Evolutionary conservation across 2,113 vertebrate species (phyloP), one percentile per base, ranked within the genome.

Genomic region (Turnix velox): DNA sequence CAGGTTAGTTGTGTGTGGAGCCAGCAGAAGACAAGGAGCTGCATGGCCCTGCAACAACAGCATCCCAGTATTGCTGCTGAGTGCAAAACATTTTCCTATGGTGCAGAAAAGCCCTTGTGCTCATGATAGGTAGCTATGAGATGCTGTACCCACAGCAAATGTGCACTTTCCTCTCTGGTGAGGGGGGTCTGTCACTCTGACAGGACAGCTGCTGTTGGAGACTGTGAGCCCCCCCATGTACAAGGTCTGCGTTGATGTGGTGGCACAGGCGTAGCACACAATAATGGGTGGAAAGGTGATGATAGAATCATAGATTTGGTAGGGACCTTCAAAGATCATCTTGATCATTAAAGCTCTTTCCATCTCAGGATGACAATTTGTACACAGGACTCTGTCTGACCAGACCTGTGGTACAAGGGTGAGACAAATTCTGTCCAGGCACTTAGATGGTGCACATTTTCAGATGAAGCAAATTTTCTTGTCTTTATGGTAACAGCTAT

Each of bases 161-260:
- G 14, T 31, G 27, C 17, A 35, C 4, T 62, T 63, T 78, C 25
- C 51, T 72, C 25, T 28, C 33, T 2, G 8, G 55, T n/a, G n/a
- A 17, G 17, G 19, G 69, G 18, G 7, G 7, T 58, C 65, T 77
- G 61, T 37, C 31, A 14, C 18, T 39, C 13, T 4, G 42, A 66
- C 22, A 23, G 63, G 45, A 51, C 31, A 57, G 51, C 82, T 72
- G 75, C 62, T 72, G 30, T 30, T 1, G 0, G 43, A 74, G 68
- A 9, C 3, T n/a, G 40, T 43, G 74, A 25, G n/a, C 37, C 7
- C 8, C 69, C 8, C 1, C 14, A 0, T 24, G 58, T 84, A 6
- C 33, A 35, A 39, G 77, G 46, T 18, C 42, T 35, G 12, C 55
- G 71, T 75, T 62, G 58, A 15, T 49, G 66, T 14, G 25, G 37